Base-by-base conservation (phyloP, 2,113 vertebrate genomes). In the Istiophorus platypterus region DNA sequence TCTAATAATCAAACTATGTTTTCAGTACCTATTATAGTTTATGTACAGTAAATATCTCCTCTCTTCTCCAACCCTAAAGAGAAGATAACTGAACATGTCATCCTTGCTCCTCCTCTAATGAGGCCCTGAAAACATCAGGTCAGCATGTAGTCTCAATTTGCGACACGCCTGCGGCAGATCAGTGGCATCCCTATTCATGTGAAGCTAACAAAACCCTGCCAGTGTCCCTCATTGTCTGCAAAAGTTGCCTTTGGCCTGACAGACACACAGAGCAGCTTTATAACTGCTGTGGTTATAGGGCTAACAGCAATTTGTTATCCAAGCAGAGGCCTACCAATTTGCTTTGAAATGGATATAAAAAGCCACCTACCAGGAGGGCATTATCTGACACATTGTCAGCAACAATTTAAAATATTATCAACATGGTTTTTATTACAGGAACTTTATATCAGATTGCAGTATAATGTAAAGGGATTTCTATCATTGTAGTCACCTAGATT, bases 131-230 rank as follows among this genome's bases (percentile, higher is more conserved):
- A 54, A 27, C 56, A 41, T 17, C 27, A 24, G 47, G 66, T 63
- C 58, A 71, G 29, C 31, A 5, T 78, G 54, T 49, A 11, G 54
- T 74, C 17, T 74, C 49, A 41, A 51, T 26, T 22, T 51, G 57
- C 0, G 31, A 49, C 58, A 52, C 39, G 45, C 59, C 59, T 56
- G 1, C 0, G 1, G 31, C 61, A 29, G 72, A 37, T 51, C 4
- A 72, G 70, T 31, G 26, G 22, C 8, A 7, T 20, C 14, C 65
- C 24, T 22, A 12, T 37, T 14, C 66, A 39, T 39, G 41, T 4
- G 6, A 56, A 20, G 34, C 20, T 56, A 65, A 42, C 9, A 58
- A 14, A 67, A 14, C 26, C 2, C 15, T 1, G 1, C 31, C 20
- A 27, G 27, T 41, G 39, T 41, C 47, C 31, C 4, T 37, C 11